Conservation (phyloP, 2,888 invertebrate species). For the Drosophila vallismaia region DNA sequence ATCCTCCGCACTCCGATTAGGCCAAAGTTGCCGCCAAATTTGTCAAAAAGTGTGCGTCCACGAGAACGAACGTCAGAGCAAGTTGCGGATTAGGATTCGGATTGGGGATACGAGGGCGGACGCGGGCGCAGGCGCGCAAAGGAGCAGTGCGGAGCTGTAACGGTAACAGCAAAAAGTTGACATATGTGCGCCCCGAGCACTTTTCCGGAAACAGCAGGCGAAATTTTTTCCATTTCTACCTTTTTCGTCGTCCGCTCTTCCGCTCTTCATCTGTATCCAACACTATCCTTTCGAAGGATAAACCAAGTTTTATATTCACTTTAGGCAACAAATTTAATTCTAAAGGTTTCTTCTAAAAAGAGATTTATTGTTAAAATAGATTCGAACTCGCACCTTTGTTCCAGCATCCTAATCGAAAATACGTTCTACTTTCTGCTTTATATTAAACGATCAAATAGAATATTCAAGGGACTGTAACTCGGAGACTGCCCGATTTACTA, state of each 20-base stretch:
- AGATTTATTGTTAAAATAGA: no score
- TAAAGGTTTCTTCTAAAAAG: no score
- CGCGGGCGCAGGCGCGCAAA: background rate
- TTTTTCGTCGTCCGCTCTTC: conserved; percentile 3
- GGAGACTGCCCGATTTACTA: background rate
- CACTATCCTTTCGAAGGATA: background rate
- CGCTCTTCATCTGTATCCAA: background rate
- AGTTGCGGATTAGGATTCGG: conserved; percentile 20
- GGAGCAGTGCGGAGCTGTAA: conserved; percentile 26
- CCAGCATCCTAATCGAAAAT: no score
- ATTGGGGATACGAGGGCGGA: background rate
- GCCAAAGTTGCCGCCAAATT: conserved; percentile 64
- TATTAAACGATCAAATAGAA: background rate
- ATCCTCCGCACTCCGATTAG: conserved; percentile 8
- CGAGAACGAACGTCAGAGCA: conserved; percentile 14
- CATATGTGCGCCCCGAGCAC: conserved; percentile 84
- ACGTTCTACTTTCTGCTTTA: no score
- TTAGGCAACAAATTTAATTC: background rate
- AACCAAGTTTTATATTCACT: background rate
- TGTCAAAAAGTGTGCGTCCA: conserved; percentile 55
- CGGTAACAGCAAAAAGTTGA: conserved; percentile 80
- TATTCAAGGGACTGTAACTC: background rate
- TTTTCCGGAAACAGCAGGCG: conserved; percentile 81
- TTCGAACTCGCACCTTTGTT: no score
- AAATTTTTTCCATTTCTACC: conserved; percentile 66